Evolutionary conservation across 2,113 vertebrate species (phyloP), one percentile per base, ranked within the genome.

Genomic region (Mandrillus leucophaeus): DNA sequence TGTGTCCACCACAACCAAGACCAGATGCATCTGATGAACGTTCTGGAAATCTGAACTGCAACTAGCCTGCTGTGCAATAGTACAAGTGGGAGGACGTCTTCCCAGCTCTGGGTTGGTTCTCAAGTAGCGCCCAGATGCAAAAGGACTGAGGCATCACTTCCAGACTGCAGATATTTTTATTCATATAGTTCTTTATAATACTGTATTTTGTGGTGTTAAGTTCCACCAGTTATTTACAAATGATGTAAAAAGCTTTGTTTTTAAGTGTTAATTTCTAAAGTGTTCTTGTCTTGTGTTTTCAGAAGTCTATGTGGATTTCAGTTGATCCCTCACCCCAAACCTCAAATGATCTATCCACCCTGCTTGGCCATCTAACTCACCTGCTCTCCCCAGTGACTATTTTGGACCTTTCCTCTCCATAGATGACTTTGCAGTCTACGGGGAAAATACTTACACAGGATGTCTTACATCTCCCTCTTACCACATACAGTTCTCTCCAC

Each of bases 61-160:
- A 96, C 97, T 95, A 55, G 88, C 93, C 92, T 95, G 72, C 98
- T 96, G 97, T 97, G 73, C 68, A 83, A 12, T 14, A 90, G 40
- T 8, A 84, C 95, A 97, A 93, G 89, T 90, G 96, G 95, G 90
- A 96, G 90, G 82, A 97, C 93, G 45, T 45, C 45, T 97, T 98
- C 55, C 91, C 86, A 66, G 0, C 91, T 90, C 84, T 70, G 59
- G 93, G 93, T 91, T 64, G 92, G 95, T 81, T 92, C 98, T 98
- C 48, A 68, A 72, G 93, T 95, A 86, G n/a, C 80, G 93, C 87
- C 68, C 90, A 66, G 75, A 95, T 92, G 93, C 72, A 76, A 64
- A 79, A 97, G 92, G 68, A 93, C 95, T 85, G 38, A 45, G 81
- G 79, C 61, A 95, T 68, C 66, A 38, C 43, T 70, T 61, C 23